Percentiles rank a stretch among this genome's conserved stretches.
phyloP scores from a whole-genome alignment of 2,888 invertebrate genomes.

The Gymnoscelis rufifasciata region DNA sequence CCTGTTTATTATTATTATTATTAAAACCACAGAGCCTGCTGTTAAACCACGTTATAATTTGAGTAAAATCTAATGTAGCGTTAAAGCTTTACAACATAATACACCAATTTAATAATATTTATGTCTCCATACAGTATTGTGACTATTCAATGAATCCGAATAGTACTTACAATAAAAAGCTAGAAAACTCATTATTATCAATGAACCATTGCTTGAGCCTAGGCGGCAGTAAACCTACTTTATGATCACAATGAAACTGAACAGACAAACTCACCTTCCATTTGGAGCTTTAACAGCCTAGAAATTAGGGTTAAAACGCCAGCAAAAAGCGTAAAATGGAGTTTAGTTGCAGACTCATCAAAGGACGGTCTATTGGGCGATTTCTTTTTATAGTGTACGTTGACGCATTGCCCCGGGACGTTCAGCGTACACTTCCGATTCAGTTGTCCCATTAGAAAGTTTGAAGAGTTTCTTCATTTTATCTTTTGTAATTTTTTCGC shows the following conservation, averaged over 20 bases:
- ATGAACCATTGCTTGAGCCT: constrained; percentile 12
- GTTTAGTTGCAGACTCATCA: constrained; percentile 25
- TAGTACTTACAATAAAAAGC: no score
- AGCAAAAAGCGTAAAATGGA: constrained; percentile 10
- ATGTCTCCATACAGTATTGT: no score
- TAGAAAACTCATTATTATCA: not conserved
- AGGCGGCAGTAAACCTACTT: constrained; percentile 36
- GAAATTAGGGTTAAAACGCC: not conserved
- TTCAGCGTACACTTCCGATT: constrained; percentile 7
- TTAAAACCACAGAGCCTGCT: no score
- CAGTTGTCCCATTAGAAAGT: constrained; percentile 13
- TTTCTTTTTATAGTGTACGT: constrained; percentile 29
- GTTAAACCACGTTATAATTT: no score
- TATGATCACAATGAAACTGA: constrained; percentile 36
- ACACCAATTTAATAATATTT: no score
- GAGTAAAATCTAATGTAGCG: no score
- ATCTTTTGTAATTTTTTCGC: not conserved
- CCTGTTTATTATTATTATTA: no score
- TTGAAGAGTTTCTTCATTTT: constrained; percentile 6
- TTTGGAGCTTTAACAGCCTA: not conserved
- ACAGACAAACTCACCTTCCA: constrained; percentile 27
- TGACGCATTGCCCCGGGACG: constrained; percentile 22
- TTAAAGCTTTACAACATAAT: no score
- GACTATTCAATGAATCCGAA: no score
- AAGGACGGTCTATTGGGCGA: constrained; percentile 25